A percentile compares a stretch with the other conserved stretches of the same genome.
These are phyloP conservation scores for Zoanthus gigantus DNA, from an alignment of 92 coral and sea anemone species.

Conservation along the genomic window DNA sequence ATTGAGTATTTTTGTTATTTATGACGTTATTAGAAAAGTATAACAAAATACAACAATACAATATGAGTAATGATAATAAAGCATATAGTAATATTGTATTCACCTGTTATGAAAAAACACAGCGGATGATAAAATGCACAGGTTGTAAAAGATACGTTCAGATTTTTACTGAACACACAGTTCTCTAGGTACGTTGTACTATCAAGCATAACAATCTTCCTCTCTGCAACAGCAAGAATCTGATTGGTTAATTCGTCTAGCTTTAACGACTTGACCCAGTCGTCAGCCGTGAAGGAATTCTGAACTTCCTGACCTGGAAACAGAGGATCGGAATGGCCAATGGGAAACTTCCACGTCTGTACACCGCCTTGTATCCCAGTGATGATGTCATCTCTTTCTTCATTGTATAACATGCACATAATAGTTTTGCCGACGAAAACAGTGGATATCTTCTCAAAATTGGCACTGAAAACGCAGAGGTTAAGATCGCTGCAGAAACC, in stretches of 20 bases:
- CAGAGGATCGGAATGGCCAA: constrained; percentile 89
- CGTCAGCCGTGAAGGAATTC: constrained; percentile 77
- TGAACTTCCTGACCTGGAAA: constrained; percentile 79
- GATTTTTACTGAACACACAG: constrained; percentile 75
- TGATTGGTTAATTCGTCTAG: constrained; percentile 76
- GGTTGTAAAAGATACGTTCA: constrained; percentile 81
- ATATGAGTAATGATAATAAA: neutral
- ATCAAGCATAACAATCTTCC: constrained; percentile 81
- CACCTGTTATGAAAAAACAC: constrained; percentile 90
- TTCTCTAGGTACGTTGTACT: constrained; percentile 63
- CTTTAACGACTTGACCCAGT: constrained; percentile 84
- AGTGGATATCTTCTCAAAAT: constrained; percentile 77
- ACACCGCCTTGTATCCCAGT: constrained; percentile 91
- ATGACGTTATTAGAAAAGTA: neutral
- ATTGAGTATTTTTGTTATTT: no score
- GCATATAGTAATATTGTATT: neutral
- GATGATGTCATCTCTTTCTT: constrained; percentile 83
- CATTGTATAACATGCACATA: constrained; percentile 84
- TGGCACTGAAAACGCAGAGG: constrained; percentile 77
- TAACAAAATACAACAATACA: neutral
- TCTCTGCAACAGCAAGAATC: constrained; percentile 82
- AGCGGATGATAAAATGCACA: constrained; percentile 90
- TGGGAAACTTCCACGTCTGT: constrained; percentile 92
- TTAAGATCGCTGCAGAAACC: constrained; percentile 77
- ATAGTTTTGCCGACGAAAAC: constrained; percentile 74